Evolutionary conservation across 2,797 vertebrate genomes (phyloP).

Genomic region (Crenichthys baileyi): DNA sequence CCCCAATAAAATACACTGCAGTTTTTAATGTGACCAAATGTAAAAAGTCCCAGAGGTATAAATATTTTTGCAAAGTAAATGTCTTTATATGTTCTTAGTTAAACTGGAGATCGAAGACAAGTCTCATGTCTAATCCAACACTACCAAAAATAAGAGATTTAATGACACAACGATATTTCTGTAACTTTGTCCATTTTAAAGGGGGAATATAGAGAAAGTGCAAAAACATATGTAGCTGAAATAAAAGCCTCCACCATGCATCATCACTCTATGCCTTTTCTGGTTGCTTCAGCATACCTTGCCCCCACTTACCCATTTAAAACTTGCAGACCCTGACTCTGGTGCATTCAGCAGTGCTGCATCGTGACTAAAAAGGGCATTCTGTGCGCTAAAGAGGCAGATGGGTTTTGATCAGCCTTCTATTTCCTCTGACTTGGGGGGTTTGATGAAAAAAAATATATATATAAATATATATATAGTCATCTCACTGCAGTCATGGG

Average conservation of each 20-base stretch:
- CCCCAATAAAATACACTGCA: background rate
- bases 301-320: slow-evolving; percentile 6
- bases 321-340: slow-evolving; percentile 11
- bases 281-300: slow-evolving; percentile 8
- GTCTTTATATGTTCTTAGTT: background rate
- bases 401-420: slow-evolving; percentile 32
- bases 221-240: background rate
- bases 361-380: slow-evolving; percentile 47
- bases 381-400: slow-evolving; percentile 39
- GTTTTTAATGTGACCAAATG: background rate
- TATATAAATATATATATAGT: slow-evolving; percentile 8
- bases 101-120: background rate
- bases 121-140: background rate
- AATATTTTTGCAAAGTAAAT: background rate
- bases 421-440: slow-evolving; percentile 35
- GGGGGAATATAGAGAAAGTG: too few relatives aligned
- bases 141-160: background rate
- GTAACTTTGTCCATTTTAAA: slow-evolving; percentile 2
- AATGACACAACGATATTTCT: background rate
- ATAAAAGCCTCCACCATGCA: background rate
- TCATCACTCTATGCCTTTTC: background rate
- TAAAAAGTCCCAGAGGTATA: background rate
- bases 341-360: slow-evolving; percentile 34
- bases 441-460: slow-evolving; percentile 11
- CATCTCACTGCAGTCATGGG: slow-evolving; percentile 15